Base-by-base conservation (phyloP, 2,113 vertebrate species). In the Perca schrenkii region DNA sequence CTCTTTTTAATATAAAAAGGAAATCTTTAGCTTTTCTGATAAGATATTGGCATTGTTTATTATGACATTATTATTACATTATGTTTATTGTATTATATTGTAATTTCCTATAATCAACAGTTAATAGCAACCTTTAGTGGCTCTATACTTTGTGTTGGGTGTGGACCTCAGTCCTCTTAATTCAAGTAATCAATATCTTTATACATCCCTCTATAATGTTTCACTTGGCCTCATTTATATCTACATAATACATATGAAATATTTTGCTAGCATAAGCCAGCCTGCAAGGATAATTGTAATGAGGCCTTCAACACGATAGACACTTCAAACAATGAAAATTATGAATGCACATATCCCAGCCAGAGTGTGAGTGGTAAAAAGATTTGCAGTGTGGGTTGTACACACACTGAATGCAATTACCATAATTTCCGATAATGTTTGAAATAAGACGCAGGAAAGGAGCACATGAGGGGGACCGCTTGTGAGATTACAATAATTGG, bases 371-470 rank as follows among this genome's bases (percentile, higher is more conserved):
- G 84, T 52, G 61, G 25, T 69, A 28, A 67, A 80, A 62, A 2
- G 50, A 58, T 84, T 86, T 86, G 76, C 77, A 54, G 83, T 22
- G 25, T 31, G 70, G 50, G 80, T 34, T 71, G 77, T 77, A 65
- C 79, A 78, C 80, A 75, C 65, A n/a, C 57, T 81, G 80, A 79
- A 88, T 77, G 63, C 69, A 92, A 92, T 93, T 90, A 88, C 77
- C 88, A 90, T 91, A 78, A 87, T 86, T 91, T 88, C 63, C 66
- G 80, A 85, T 87, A 87, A 89, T 89, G 68, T 91, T 85, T 87
- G 71, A 90, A 90, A 90, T 83, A 80, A 86, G 82, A 91, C 15
- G 22, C 76, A 62, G 62, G 43, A 52, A 77, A 81, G 82, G 61
- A 68, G 79, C 73, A 49, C 76, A 83, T 80, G 57, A 53, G 14